A percentile compares a stretch with the other conserved stretches of the same genome.
phyloP scores from a whole-genome alignment of 2,888 invertebrate genomes.

The Hypercompe scribonia region DNA sequence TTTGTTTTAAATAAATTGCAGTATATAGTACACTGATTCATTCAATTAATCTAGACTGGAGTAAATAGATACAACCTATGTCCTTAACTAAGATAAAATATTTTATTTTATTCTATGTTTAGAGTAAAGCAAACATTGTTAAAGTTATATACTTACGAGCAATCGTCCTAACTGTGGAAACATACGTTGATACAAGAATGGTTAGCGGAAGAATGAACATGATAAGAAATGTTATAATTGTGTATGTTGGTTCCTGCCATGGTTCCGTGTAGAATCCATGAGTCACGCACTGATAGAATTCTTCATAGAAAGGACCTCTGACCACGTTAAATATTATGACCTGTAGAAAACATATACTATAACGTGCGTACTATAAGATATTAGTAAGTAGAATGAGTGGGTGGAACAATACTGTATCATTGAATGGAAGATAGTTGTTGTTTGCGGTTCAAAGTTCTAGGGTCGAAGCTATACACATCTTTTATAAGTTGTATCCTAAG shows the following conservation, averaged over 20 bases:
- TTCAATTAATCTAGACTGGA: no score
- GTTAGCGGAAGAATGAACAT: constrained; percentile 93
- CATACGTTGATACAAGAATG: constrained; percentile 91
- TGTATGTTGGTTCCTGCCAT: constrained; percentile 94
- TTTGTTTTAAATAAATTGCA: neutral
- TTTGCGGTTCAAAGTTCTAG: no score
- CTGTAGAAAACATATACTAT: constrained; percentile 81
- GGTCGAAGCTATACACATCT: no score
- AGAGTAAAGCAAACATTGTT: neutral
- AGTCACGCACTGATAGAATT: constrained; percentile 94
- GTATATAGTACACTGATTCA: neutral
- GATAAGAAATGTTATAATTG: constrained; percentile 90
- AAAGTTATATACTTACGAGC: constrained; percentile 87
- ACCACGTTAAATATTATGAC: constrained; percentile 91
- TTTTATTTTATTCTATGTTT: no score
- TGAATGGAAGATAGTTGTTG: no score
- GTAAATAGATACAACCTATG: no score
- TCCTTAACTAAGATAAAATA: no score
- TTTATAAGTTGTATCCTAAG: no score
- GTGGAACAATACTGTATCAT: no score
- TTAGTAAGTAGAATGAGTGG: no score
- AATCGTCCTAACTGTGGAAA: constrained; percentile 92
- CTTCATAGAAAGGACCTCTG: constrained; percentile 92
- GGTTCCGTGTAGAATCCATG: constrained; percentile 91
- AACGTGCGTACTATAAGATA: neutral